Conservation (phyloP, 2,888 invertebrate species). For the Bruchidius siliquastri region DNA sequence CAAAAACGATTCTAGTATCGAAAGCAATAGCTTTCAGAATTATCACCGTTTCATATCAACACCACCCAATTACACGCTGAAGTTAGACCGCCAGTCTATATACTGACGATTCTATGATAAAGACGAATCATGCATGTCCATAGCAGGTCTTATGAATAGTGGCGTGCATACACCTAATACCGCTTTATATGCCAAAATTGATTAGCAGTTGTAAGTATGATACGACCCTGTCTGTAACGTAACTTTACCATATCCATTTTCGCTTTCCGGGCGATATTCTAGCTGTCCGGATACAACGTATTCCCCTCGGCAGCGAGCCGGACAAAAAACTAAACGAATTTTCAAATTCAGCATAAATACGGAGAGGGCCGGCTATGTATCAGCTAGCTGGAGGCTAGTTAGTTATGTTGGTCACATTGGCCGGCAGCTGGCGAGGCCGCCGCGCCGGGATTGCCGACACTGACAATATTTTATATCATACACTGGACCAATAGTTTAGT, state of each 20-base stretch:
- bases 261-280: neutral
- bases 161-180: too few relatives aligned
- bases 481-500: conserved; percentile 41
- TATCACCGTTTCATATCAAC: too few relatives aligned
- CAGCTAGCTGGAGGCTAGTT: conserved; percentile 28
- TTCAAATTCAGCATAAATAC: conserved; percentile 18
- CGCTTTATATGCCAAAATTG: too few relatives aligned
- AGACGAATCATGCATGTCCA: too few relatives aligned
- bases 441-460: conserved; percentile 15
- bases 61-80: too few relatives aligned
- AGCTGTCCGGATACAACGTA: neutral
- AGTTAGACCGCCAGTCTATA: too few relatives aligned
- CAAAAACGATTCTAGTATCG: too few relatives aligned
- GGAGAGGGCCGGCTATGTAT: conserved; percentile 19
- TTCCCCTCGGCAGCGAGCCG: neutral
- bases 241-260: neutral
- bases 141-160: too few relatives aligned
- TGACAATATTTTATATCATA: conserved; percentile 40
- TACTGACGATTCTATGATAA: too few relatives aligned
- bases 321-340: conserved; percentile 7
- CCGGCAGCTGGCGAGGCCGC: conserved; percentile 27
- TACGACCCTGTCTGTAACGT: neutral
- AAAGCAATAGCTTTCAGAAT: too few relatives aligned
- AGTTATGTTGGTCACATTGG: conserved; percentile 35
- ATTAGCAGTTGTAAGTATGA: too few relatives aligned